Evolutionary conservation across 2,113 vertebrate species (phyloP), one percentile per base, ranked within the genome.

Genomic region (Thamnaconus septentrionalis): DNA sequence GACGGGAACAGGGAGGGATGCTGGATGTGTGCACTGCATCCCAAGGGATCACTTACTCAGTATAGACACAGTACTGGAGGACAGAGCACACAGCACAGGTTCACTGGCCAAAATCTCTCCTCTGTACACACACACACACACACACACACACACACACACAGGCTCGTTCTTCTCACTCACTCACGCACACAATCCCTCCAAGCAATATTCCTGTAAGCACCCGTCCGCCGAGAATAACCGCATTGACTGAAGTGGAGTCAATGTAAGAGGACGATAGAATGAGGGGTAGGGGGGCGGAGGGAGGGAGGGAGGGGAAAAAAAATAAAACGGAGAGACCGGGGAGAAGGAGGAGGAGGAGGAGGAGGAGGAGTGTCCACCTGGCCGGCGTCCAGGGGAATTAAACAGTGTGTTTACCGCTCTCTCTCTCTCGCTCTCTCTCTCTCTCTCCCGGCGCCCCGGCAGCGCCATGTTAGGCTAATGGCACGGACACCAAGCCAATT

Each of bases 41-140:
- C 80, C 86, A 61, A 59, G 84, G 86, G 89, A 88, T 80, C 86
- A 87, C 83, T 89, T 87, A 85, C 82, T 86, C 85, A 78, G 76
- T 89, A 86, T 80, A 89, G 83, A 86, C 85, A 85, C 86, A 85
- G 78, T 57, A 83, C 82, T 84, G 81, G 79, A 87, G 85, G 82
- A 90, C 75, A 78, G 73, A 77, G 18, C 18, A 76, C 79, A 82
- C 82, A 83, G 80, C 82, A 73, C 85, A 80, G 83, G 82, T 86
- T 87, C 87, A 86, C 65, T 88, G 87, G 88, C 84, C 86, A 87
- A 87, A 87, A 83, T 81, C 82, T 84, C 75, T 76, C 73, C 68
- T 56, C 73, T 81, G 62, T 76, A 67, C 72, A 76, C 81, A 74
- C 53, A 63, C 49, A 63, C 59, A 78, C 75, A 65, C 56, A 72